Base-by-base conservation (phyloP, 2,113 vertebrate species). In the Pangasianodon gigas region DNA sequence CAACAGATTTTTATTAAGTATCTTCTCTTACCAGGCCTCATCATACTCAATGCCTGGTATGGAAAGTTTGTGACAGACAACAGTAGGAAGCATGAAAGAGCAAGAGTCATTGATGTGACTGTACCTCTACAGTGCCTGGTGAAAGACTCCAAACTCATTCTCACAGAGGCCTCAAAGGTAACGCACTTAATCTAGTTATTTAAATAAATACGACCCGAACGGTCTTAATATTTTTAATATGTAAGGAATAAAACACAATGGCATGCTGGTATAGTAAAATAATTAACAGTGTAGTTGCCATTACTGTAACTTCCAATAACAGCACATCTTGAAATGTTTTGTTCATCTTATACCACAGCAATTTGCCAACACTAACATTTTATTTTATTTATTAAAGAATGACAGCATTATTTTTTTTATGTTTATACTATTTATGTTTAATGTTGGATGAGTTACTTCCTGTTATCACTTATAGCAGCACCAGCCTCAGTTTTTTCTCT, bases 11-110 rank as follows among this genome's bases (percentile, higher is more conserved):
- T 77, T 48, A 85, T 52, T 80, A 37, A 84, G 1, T 37, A 0
- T 86, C 88, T 87, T 46, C 48, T 52, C 82, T 52, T 81, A 67
- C 87, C 93, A 99, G 98, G 98, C 88, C 95, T 99, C 91, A 98
- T 99, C 88, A 97, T 99, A 24, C 96, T 99, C 88, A 98, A 99
- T 0, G 98, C 98, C 93, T 99, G 98, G 98, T 99, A 99, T 0
- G 98, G 98, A n/a, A 99, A 99, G 88, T 99, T 99, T 60, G 98
- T 99, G 81, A 99, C 97, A 0, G 98, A 99, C 96, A 98, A 97
- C 94, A 99, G 98, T 92, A 95, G 92, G 93, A 98, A 91, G 95
- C 97, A 97, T 0, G 98, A 99, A 93, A 97, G 96, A 93, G 98
- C 97, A 89, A 98, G 98, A 89, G 98, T 99, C 91, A 99, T 99